Evolutionary conservation across 2,888 invertebrate genomes (phyloP).

Genomic region (Drosophila robusta): DNA sequence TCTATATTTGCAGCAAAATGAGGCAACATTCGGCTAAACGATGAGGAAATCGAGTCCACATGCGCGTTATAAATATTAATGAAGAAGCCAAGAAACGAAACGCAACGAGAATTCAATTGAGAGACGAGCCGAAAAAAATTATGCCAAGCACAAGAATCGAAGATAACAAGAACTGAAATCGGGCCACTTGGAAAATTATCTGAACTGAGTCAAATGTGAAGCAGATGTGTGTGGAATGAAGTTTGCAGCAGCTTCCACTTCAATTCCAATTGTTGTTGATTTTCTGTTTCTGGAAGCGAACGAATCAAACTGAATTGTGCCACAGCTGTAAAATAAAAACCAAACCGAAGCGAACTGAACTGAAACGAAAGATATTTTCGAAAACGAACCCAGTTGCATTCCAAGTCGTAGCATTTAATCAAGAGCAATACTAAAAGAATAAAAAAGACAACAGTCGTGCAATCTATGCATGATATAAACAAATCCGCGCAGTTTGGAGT

Average conservation of each 20-base stretch:
- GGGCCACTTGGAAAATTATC: slow-evolving; percentile 22
- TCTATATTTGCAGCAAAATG: slow-evolving; percentile 50
- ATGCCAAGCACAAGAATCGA: slow-evolving; percentile 50
- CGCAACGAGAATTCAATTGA: slow-evolving; percentile 43
- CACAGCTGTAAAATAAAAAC: slow-evolving; percentile 36
- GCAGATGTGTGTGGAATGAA: slow-evolving; percentile 58
- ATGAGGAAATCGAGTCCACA: slow-evolving; percentile 70
- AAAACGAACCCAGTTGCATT: slow-evolving; percentile 63
- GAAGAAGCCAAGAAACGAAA: slow-evolving; percentile 39
- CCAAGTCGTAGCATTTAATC: slow-evolving; percentile 64
- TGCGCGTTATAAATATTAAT: slow-evolving; percentile 66
- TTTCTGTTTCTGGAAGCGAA: slow-evolving; percentile 46
- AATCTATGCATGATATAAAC: slow-evolving; percentile 43
- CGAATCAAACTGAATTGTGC: slow-evolving; percentile 47
- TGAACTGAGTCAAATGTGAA: slow-evolving; percentile 63
- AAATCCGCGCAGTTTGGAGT: slow-evolving; percentile 24
- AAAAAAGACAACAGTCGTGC: slow-evolving; percentile 33
- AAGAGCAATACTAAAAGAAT: slow-evolving; percentile 16
- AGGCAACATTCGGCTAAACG: slow-evolving; percentile 45
- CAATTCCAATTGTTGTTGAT: slow-evolving; percentile 45
- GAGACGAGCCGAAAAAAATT: slow-evolving; percentile 29
- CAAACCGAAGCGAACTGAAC: slow-evolving; percentile 23
- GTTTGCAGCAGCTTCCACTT: slow-evolving; percentile 48
- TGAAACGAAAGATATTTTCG: slow-evolving; percentile 23
- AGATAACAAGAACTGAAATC: slow-evolving; percentile 15